phyloP scores from a whole-genome alignment of 92 coral and sea anemone species.

The Zoanthus gigantus region DNA sequence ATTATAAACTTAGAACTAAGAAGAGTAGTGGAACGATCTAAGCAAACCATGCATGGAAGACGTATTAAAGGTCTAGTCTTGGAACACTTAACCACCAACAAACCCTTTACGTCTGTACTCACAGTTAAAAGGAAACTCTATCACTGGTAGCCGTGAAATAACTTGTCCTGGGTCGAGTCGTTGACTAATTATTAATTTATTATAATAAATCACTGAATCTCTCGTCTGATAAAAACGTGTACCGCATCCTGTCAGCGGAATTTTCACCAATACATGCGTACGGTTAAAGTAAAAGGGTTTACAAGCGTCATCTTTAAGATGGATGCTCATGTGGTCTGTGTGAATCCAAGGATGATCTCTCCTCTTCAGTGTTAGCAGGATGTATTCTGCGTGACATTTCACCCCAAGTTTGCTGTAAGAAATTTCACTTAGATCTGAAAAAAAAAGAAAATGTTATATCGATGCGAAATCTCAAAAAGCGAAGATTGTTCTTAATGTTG shows the following conservation, averaged over 20 bases:
- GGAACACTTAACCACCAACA: slow-evolving; percentile 1
- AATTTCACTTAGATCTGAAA: slow-evolving; percentile 48
- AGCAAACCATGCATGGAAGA: too few species aligned
- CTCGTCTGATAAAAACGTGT: slow-evolving; percentile 43
- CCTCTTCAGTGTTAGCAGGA: slow-evolving; percentile 55
- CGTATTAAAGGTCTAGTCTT: too few species aligned
- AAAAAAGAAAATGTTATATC: neutral
- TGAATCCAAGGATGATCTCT: slow-evolving; percentile 68
- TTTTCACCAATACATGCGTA: slow-evolving; percentile 59
- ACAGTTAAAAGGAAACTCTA: slow-evolving; percentile 43
- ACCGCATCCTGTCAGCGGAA: slow-evolving; percentile 71
- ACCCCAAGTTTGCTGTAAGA: slow-evolving; percentile 47
- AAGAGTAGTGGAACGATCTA: too few species aligned
- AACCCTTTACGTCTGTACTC: slow-evolving; percentile 30
- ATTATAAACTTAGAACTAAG: too few species aligned
- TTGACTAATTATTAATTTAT: slow-evolving; percentile 26
- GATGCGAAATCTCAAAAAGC: too few species aligned
- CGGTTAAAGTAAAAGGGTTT: slow-evolving; percentile 54
- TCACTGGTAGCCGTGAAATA: slow-evolving; percentile 36
- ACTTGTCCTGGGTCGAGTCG: slow-evolving; percentile 12
- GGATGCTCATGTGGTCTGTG: slow-evolving; percentile 65
- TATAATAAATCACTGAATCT: slow-evolving; percentile 52
- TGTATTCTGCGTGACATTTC: slow-evolving; percentile 51
- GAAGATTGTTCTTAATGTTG: too few species aligned
- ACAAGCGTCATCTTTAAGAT: slow-evolving; percentile 68